These are phyloP conservation scores for Peromyscus leucopus DNA, from an alignment of 2,113 vertebrate genomes.

Conservation along the genomic window DNA sequence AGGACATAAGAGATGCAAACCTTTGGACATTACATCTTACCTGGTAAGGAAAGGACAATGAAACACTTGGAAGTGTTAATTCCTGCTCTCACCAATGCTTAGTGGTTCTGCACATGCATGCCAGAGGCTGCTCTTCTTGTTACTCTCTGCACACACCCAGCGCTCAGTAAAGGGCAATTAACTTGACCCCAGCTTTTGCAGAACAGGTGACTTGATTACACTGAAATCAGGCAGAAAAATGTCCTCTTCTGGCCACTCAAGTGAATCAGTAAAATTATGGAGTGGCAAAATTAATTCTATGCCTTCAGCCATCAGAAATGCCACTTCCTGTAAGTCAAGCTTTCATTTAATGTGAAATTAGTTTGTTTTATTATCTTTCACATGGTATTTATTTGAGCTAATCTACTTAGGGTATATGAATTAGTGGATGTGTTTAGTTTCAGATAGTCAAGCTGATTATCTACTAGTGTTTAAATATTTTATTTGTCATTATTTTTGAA, in stretches of 20 bases:
- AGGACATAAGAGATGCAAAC: neutral
- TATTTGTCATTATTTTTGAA: neutral
- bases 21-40: neutral
- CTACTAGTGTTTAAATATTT: conserved; percentile 65
- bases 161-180: conserved; percentile 73
- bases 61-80: conserved; percentile 15
- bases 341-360: conserved; percentile 90
- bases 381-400: conserved; percentile 91
- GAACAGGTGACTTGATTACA: conserved; percentile 91
- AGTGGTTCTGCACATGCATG: conserved; percentile 3
- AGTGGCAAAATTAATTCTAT: conserved; percentile 91
- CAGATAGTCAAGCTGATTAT: conserved; percentile 60
- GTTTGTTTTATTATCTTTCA: conserved; percentile 91
- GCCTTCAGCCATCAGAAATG: conserved; percentile 89
- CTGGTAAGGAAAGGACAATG: neutral
- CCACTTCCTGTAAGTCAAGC: conserved; percentile 91
- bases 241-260: conserved; percentile 89
- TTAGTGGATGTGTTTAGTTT: conserved; percentile 80
- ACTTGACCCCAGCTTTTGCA: conserved; percentile 79
- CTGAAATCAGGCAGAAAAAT: conserved; percentile 93
- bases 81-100: neutral
- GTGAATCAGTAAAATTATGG: conserved; percentile 92
- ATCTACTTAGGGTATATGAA: conserved; percentile 84
- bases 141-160: neutral
- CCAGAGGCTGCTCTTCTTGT: conserved; percentile 35